Evolutionary conservation across 2,797 vertebrate genomes (phyloP).

Genomic region (Lacerta agilis): DNA sequence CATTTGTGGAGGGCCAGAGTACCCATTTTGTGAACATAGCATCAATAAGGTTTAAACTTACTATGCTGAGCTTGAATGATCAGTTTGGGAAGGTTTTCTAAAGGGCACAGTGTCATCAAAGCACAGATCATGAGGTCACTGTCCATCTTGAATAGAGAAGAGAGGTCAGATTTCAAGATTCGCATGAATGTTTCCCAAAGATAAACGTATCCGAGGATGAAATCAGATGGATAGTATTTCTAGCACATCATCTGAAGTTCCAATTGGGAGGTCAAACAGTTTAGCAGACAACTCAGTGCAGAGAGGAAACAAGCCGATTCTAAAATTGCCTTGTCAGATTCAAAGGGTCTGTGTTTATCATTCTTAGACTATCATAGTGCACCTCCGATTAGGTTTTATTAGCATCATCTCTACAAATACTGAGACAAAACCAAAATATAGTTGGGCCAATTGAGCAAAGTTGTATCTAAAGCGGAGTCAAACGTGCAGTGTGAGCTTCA

Average conservation of each 20-base stretch:
- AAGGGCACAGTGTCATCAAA: conserved; percentile 3
- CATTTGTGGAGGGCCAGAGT: not conserved
- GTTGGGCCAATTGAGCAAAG: conserved; percentile 5
- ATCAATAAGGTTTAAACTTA: not conserved
- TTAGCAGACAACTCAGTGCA: conserved; percentile 7
- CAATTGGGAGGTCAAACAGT: conserved; percentile 11
- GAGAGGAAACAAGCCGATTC: not conserved
- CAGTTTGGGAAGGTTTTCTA: conserved; percentile 17
- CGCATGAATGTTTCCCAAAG: conserved; percentile 16
- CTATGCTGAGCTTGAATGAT: conserved; percentile 1
- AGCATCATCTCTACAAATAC: conserved; percentile 8
- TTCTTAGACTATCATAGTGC: conserved; percentile 25
- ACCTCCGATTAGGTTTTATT: conserved; percentile 35
- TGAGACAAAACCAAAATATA: conserved; percentile 13
- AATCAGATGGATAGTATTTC: conserved; percentile 21
- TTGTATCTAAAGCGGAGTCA: not conserved
- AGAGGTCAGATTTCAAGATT: conserved; percentile 10
- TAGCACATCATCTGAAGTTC: conserved; percentile 18
- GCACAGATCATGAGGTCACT: not conserved
- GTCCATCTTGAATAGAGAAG: not conserved
- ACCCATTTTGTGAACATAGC: not conserved
- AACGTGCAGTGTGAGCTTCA: not conserved
- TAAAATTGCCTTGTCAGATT: conserved; percentile 26
- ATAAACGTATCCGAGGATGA: conserved; percentile 30
- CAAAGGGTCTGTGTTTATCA: not conserved